Conservation (phyloP, 2,113 vertebrate genomes). For the Gracilinanus agilis region DNA sequence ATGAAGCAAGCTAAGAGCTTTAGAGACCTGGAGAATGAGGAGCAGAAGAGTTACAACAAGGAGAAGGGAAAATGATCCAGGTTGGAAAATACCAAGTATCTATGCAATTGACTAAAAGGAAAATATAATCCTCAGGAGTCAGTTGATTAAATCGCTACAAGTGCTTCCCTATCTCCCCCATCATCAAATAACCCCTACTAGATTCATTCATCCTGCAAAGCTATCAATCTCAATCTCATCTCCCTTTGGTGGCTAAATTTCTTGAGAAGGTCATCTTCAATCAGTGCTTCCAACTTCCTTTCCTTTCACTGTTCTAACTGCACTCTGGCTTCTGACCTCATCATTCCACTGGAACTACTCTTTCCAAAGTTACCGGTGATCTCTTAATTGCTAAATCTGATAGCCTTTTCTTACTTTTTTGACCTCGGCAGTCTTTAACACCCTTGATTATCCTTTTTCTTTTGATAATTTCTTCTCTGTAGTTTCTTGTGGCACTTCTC, state of each 20-base stretch:
- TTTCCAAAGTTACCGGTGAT: background rate
- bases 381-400: background rate
- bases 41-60: background rate
- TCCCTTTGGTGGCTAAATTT: background rate
- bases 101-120: background rate
- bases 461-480: background rate
- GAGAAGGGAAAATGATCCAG: background rate
- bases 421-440: background rate
- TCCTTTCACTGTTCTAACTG: background rate
- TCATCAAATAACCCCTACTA: background rate
- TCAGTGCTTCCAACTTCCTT: background rate
- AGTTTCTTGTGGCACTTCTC: background rate
- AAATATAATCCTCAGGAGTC: background rate
- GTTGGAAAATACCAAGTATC: background rate
- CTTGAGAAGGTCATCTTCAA: background rate
- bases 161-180: background rate
- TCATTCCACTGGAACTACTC: background rate
- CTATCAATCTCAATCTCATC: background rate
- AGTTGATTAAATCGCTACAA: background rate
- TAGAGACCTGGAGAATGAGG: background rate
- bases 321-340: background rate
- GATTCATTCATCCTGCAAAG: background rate
- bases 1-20: background rate
- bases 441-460: background rate
- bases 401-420: background rate